Evolutionary conservation across 2,797 vertebrate genomes (phyloP), one percentile per base, ranked within the genome.

Genomic region (Sebastes cheni): DNA sequence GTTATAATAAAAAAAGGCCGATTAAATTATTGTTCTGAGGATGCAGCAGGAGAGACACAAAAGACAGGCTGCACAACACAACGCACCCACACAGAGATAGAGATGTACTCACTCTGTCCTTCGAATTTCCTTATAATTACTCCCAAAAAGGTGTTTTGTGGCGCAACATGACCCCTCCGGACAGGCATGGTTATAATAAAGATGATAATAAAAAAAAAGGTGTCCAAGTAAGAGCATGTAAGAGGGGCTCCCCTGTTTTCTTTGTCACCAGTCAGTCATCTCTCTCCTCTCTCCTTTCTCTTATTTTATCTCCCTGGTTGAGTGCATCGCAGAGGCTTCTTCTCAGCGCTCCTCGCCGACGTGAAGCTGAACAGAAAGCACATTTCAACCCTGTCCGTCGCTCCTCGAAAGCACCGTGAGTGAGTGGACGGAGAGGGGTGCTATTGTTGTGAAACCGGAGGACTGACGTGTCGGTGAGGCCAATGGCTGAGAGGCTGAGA

Each of bases 81-180:
- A 20, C 72, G 46, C 72, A 67, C 42, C 55, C 77, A 72, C 81
- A 66, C 77, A 72, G 13, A 8, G 42, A 72, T 64, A 46, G 42
- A 78, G 29, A 55, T 59, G 2, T 95, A 98, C 97, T 98, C 95
- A 98, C 97, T 98, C 95, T 98, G 97, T 93, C 97, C 97, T 94
- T 98, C 97, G 94, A 98, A 98, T 98, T 98, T 98, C 85, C 97
- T 95, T 83, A 98, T 98, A 86, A 98, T 98, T 89, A 97, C 96
- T 90, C 97, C 97, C 93, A 98, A 68, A 94, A 98, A 98, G 23
- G 97, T 98, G 93, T 98, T 98, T 72, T 98, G 97, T 76, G 97
- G 97, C 89, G 97, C 97, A 88, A 98, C 97, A 95, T 98, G 97
- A 90, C 97, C 97, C 94, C 97, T 97, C 94, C 97, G 96, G 84